Percentiles rank a stretch among this genome's conserved stretches.
These are phyloP conservation scores for Synodontis membranacea DNA, from an alignment of 2,113 vertebrate genomes.

Conservation along the genomic window DNA sequence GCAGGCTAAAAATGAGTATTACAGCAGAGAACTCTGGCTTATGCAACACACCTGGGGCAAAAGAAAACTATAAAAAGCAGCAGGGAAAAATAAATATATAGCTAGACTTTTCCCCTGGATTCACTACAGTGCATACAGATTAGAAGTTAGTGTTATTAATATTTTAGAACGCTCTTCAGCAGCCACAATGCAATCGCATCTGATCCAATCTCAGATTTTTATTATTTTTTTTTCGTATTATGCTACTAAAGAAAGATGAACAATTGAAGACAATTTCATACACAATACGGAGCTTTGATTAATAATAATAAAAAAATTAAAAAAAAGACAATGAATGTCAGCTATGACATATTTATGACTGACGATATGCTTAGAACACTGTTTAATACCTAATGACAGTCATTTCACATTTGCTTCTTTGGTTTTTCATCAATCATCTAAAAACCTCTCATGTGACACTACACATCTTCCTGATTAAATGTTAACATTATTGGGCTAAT, in stretches of 20 bases:
- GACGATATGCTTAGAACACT: not conserved
- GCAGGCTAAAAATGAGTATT: not conserved
- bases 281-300: not conserved
- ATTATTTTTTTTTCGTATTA: not conserved
- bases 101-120: not conserved
- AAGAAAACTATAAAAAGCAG: conserved; percentile 6
- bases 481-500: not conserved
- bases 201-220: not conserved
- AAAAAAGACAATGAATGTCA: not conserved
- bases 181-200: no score
- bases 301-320: not conserved
- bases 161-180: not conserved
- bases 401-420: not conserved
- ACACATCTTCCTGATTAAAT: not conserved
- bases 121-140: not conserved
- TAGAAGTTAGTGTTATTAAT: not conserved
- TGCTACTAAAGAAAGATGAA: not conserved
- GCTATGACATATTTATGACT: not conserved
- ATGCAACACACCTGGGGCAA: not conserved
- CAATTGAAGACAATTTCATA: not conserved
- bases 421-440: not conserved
- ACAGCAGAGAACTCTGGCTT: not conserved
- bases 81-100: not conserved
- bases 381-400: not conserved
- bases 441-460: not conserved